Conservation (phyloP, 2,888 invertebrate genomes). For the Dastarcus helophoroides region DNA sequence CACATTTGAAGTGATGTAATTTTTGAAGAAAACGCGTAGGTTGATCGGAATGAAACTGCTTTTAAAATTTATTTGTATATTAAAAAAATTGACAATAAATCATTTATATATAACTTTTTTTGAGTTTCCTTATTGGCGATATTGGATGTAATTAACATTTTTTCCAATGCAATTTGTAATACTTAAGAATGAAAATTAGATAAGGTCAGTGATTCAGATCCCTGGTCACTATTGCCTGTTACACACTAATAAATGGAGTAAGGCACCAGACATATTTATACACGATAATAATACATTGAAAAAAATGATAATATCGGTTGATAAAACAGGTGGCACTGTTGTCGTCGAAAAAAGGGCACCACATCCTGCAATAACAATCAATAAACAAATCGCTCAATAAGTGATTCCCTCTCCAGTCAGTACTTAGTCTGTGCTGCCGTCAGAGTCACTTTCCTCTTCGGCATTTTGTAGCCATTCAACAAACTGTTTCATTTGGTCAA, state of each 20-base stretch:
- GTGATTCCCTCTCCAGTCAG: conserved; percentile 25
- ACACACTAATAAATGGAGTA: conserved; percentile 35
- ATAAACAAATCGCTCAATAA: background rate
- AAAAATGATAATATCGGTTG: conserved; percentile 33
- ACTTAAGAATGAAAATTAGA: conserved; percentile 20
- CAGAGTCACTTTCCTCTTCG: conserved; percentile 70
- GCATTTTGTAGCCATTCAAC: conserved; percentile 96
- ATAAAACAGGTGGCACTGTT: conserved; percentile 35
- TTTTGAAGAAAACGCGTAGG: too few relatives aligned
- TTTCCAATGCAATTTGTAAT: conserved; percentile 31
- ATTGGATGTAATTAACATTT: conserved; percentile 34
- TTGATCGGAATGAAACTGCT: conserved; percentile 10
- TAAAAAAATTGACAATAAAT: conserved; percentile 40
- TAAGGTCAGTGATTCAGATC: conserved; percentile 23
- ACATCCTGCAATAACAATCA: conserved; percentile 1
- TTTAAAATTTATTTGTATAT: conserved; percentile 35
- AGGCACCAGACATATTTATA: conserved; percentile 38
- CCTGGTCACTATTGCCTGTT: conserved; percentile 34
- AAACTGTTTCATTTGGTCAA: conserved; percentile 96
- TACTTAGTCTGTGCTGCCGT: conserved; percentile 34
- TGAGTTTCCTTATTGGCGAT: conserved; percentile 34
- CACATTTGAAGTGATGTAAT: too few relatives aligned
- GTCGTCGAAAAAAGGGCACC: conserved; percentile 15
- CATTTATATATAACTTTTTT: conserved; percentile 36
- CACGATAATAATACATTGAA: conserved; percentile 33